Base-by-base conservation (phyloP, 2,888 invertebrate genomes). In the Papilio protenor region DNA sequence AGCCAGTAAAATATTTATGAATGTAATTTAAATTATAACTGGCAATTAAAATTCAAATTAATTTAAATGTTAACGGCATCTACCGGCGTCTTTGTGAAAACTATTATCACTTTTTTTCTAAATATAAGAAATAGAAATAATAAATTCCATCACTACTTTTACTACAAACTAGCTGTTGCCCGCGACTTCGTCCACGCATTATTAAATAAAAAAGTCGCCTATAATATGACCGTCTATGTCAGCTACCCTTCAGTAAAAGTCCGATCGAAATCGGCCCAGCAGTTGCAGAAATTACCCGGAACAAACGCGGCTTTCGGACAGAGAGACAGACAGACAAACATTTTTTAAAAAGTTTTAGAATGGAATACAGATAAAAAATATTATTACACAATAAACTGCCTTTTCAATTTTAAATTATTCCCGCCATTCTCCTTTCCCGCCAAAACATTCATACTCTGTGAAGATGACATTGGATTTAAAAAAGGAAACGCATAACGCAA, bases 381-480 rank as follows among this genome's bases (percentile, higher is more conserved):
- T n/a, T n/a, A n/a, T n/a, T n/a, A n/a, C n/a, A 33, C 21, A 59
- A n/a, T 59, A 40, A 40, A 11, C 45, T 21, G 21, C 14, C 61
- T 45, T 23, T 23, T 73, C 47, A 59, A 8, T 18, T 73, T 52
- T 55, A 10, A 72, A 49, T 49, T 72, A 45, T 61, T 10, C 64
- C 33, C 52, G 21, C 75, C 55, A 45, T 45, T 49, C 45, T n/a
- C 27, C 64, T 49, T 57, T 69, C 14, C 23, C 33, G 52, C 49
- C 21, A 33, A 61, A 47, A 72, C 49, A 72, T 72, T 73, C 40
- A 55, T 52, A 23, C 47, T 49, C 45, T n/a, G 27, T 12, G 23
- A 27, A 59, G 55, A 73, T 33, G 73, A 77, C 66, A 55, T 49
- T 47, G 69, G 66, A 66, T 77, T 73, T 73, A 79, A 80, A 82